Conservation (phyloP, 2,797 vertebrate genomes). For the Pseudochirops cupreus region DNA sequence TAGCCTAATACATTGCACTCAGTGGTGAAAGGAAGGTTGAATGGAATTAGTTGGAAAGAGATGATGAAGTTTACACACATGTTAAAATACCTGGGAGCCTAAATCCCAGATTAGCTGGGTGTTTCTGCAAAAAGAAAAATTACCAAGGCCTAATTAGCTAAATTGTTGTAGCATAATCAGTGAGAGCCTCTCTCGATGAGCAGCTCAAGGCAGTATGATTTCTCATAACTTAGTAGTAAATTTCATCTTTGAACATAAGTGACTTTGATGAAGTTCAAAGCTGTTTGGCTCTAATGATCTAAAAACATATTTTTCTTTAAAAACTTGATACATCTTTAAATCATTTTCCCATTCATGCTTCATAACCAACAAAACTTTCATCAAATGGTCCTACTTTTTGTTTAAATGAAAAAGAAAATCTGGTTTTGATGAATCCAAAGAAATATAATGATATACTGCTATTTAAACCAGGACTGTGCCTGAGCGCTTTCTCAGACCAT, state of each 20-base stretch:
- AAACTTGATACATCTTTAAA: slow-evolving; percentile 31
- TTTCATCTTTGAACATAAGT: slow-evolving; percentile 59
- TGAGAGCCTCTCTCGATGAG: slow-evolving; percentile 55
- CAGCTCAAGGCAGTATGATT: slow-evolving; percentile 36
- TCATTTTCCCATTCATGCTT: background rate
- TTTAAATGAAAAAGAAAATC: slow-evolving; percentile 3
- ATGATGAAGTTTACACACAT: slow-evolving; percentile 39
- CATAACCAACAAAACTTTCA: slow-evolving; percentile 18
- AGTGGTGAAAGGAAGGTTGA: background rate
- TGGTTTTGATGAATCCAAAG: background rate
- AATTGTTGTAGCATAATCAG: slow-evolving; percentile 60
- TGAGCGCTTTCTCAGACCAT: background rate
- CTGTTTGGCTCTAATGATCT: slow-evolving; percentile 47
- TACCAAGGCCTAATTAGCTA: slow-evolving; percentile 62
- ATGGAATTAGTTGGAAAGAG: background rate
- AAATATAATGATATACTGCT: background rate
- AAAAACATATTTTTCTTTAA: slow-evolving; percentile 55
- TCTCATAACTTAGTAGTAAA: slow-evolving; percentile 59
- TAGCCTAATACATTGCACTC: background rate
- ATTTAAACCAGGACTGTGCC: background rate
- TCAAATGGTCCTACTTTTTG: slow-evolving; percentile 1
- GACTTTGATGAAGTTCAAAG: slow-evolving; percentile 71
- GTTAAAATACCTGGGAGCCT: slow-evolving; percentile 27
- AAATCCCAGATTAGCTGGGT: slow-evolving; percentile 26
- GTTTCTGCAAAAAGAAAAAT: slow-evolving; percentile 62